Evolutionary conservation across 1,140 invertebrate genomes (phyloP).

Genomic region (Aphaenogaster floridana): DNA sequence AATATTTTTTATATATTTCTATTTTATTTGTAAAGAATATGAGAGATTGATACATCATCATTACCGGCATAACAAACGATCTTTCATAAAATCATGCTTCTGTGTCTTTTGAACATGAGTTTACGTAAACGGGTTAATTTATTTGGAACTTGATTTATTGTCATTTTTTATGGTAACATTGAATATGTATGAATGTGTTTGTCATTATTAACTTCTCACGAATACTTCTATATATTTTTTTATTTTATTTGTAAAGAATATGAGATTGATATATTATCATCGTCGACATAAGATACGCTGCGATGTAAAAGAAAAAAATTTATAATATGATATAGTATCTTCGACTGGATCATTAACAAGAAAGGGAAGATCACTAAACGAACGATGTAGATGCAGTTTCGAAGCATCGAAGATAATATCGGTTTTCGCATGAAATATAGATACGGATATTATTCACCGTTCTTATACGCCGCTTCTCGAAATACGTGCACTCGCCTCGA

Average conservation of each 20-base stretch:
- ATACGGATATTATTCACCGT: conserved; percentile 48
- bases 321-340: background rate
- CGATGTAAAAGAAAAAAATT: background rate
- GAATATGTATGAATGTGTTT: background rate
- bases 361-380: background rate
- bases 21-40: background rate
- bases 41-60: background rate
- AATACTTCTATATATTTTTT: background rate
- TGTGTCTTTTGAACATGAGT: background rate
- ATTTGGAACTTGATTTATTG: background rate
- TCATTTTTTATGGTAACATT: background rate
- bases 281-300: background rate
- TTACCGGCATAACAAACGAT: background rate
- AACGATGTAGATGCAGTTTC: background rate
- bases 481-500: conserved; percentile 39
- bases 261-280: background rate
- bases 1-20: background rate
- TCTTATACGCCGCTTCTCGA: conserved; percentile 32
- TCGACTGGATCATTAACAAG: background rate
- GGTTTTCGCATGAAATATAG: conserved; percentile 38
- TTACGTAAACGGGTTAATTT: background rate
- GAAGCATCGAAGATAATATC: conserved; percentile 28
- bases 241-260: background rate
- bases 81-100: background rate
- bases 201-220: background rate